phyloP scores from a whole-genome alignment of 2,797 vertebrate species.

The Kryptopterus vitreolus region DNA sequence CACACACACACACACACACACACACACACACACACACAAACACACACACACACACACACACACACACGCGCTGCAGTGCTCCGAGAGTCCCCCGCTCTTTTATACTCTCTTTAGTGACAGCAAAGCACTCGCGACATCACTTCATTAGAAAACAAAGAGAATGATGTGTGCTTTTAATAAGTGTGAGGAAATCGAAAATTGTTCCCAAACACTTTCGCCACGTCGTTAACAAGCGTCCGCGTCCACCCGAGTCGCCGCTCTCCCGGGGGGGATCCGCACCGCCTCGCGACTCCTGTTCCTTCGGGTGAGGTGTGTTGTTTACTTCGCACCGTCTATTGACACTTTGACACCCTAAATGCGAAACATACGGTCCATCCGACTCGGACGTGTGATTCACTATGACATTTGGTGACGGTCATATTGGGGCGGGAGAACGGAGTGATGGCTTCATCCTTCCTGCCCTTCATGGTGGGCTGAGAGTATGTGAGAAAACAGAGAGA shows the following conservation, averaged over 20 bases:
- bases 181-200: neutral
- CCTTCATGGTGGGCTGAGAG: constrained; percentile 38
- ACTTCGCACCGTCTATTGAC: constrained; percentile 54
- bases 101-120: constrained; percentile 33
- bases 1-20: no score
- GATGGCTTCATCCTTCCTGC: constrained; percentile 46
- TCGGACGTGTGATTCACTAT: constrained; percentile 29
- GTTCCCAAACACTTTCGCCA: constrained; percentile 16
- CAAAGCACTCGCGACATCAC: constrained; percentile 41
- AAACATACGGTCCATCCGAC: constrained; percentile 36
- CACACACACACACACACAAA: no score
- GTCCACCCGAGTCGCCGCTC: constrained; percentile 25
- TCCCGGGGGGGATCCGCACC: neutral
- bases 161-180: constrained; percentile 38
- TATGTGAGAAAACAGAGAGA: constrained; percentile 2
- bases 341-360: constrained; percentile 54
- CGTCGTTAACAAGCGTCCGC: constrained; percentile 34
- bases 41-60: no score
- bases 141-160: constrained; percentile 56
- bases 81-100: constrained; percentile 35
- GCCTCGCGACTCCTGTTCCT: constrained; percentile 9
- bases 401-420: constrained; percentile 52
- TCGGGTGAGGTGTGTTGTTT: constrained; percentile 53
- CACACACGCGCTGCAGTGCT: constrained; percentile 29
- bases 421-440: constrained; percentile 46